Evolutionary conservation across 2,888 invertebrate species (phyloP).

Genomic region (Drosophila phalerata): DNA sequence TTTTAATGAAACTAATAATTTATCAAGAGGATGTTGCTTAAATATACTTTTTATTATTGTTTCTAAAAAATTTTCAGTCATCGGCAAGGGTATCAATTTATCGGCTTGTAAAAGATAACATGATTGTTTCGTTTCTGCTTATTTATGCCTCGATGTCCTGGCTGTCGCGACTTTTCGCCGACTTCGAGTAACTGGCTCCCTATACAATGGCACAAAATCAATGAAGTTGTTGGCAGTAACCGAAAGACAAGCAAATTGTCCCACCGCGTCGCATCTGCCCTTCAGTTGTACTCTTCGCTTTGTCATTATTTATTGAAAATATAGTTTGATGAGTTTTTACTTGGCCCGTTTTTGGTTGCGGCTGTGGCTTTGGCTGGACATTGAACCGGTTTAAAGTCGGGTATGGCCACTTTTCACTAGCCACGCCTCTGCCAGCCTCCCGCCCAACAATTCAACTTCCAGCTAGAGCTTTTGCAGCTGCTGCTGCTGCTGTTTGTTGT

Average conservation of each 20-base stretch:
- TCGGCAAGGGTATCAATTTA: neutral
- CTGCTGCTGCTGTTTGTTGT: conserved; percentile 50
- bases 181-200: conserved; percentile 25
- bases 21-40: too few relatives aligned
- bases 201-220: conserved; percentile 72
- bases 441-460: neutral
- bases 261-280: neutral
- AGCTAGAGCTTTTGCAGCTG: conserved; percentile 19
- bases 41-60: too few relatives aligned
- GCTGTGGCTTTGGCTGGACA: conserved; percentile 29
- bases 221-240: conserved; percentile 60
- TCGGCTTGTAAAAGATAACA: neutral
- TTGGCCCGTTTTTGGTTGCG: conserved; percentile 32
- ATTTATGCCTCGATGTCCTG: conserved; percentile 47
- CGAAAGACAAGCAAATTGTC: conserved; percentile 26
- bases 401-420: conserved; percentile 19
- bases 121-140: conserved; percentile 29
- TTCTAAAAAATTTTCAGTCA: neutral
- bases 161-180: conserved; percentile 46
- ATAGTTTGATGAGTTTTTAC: conserved; percentile 81
- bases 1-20: too few relatives aligned
- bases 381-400: conserved; percentile 49
- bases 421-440: conserved; percentile 14
- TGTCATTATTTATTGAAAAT: conserved; percentile 81
- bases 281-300: conserved; percentile 2